A percentile compares a stretch with the other conserved stretches of the same genome.
These are phyloP conservation scores for Parnassius apollo DNA, from an alignment of 2,888 invertebrate species.

Conservation along the genomic window DNA sequence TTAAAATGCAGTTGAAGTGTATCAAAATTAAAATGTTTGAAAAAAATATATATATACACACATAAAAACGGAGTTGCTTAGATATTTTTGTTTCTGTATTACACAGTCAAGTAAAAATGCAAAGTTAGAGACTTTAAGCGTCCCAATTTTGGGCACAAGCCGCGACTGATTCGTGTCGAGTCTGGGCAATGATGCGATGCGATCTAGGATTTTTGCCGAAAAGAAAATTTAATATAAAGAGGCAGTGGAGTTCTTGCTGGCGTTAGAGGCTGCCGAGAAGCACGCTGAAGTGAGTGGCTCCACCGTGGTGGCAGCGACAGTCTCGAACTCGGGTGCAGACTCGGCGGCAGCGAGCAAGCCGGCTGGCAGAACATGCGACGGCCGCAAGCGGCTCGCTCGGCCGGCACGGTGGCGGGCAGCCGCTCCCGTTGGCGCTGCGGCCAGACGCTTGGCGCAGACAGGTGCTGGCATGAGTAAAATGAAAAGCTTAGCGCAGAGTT, in stretches of 20 bases:
- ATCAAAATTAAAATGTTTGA: too few species aligned
- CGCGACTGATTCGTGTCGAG: not conserved
- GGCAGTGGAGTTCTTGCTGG: conserved; percentile 20
- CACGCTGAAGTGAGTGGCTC: not conserved
- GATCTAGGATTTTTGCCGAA: not conserved
- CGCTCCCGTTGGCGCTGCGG: conserved; percentile 28
- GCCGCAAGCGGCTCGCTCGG: too few species aligned
- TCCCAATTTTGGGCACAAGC: too few species aligned
- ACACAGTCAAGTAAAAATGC: too few species aligned
- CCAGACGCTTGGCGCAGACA: conserved; percentile 31
- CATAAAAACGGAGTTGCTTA: too few species aligned
- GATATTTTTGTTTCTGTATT: too few species aligned
- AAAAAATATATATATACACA: too few species aligned
- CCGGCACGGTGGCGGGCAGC: conserved; percentile 14
- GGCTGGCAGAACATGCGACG: too few species aligned
- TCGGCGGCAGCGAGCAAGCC: conserved; percentile 9
- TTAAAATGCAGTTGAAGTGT: too few species aligned
- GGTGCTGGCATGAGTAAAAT: conserved; percentile 31
- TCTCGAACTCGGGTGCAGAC: not conserved
- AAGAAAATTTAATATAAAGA: not conserved
- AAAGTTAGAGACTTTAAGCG: too few species aligned
- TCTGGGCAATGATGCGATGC: not conserved
- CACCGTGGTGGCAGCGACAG: not conserved
- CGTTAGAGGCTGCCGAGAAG: not conserved
- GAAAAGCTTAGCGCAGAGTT: too few species aligned